phyloP scores from a whole-genome alignment of 2,113 vertebrate genomes.

The Chamaetylas fuelleborni region DNA sequence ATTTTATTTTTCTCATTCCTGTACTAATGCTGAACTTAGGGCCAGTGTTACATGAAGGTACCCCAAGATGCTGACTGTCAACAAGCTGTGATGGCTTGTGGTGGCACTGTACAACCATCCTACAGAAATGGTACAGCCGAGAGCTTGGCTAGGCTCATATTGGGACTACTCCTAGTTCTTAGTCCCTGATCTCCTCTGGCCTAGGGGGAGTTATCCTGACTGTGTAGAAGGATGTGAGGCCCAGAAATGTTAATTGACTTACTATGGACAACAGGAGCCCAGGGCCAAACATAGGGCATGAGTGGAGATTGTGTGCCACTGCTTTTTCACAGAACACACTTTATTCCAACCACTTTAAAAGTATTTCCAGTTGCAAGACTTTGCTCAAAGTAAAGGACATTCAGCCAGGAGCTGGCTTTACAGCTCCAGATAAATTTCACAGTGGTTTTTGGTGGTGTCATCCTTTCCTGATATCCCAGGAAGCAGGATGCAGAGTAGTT shows the following conservation, averaged over 20 bases:
- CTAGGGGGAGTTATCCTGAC: background rate
- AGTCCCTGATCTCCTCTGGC: background rate
- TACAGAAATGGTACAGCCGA: background rate
- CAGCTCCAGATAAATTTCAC: background rate
- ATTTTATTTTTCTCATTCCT: background rate
- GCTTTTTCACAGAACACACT: rapidly evolving
- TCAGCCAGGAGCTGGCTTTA: background rate
- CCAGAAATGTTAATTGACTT: rapidly evolving
- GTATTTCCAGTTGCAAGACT: background rate
- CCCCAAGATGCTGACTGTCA: background rate
- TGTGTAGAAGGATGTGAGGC: rapidly evolving
- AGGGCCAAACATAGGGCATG: background rate
- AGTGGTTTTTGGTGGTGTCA: background rate
- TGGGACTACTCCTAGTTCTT: background rate
- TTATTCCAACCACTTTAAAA: background rate
- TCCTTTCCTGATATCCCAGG: rapidly evolving
- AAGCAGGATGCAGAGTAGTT: background rate
- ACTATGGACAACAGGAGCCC: background rate
- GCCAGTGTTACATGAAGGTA: background rate
- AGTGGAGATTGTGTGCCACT: rapidly evolving
- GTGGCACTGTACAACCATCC: background rate
- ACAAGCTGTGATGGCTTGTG: background rate
- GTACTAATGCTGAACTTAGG: background rate
- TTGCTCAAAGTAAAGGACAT: background rate
- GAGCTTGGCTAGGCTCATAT: background rate